phyloP scores from a whole-genome alignment of 2,888 invertebrate species.

The Apotomis capreana region DNA sequence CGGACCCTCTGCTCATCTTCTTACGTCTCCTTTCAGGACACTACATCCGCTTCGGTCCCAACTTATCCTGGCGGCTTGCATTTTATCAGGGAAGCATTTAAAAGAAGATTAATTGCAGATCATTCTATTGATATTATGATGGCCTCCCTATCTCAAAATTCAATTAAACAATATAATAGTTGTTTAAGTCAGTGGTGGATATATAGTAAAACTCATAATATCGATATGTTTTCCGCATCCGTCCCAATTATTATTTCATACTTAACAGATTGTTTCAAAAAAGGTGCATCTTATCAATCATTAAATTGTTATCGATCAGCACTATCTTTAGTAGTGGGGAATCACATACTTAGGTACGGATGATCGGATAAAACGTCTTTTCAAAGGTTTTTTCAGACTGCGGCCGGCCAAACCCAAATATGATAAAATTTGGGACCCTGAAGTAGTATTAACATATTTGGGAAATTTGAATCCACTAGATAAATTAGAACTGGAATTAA shows the following conservation, averaged over 20 bases:
- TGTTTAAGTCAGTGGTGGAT: conserved; percentile 18
- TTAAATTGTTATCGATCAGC: conserved; percentile 5
- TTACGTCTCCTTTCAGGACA: conserved; percentile 39
- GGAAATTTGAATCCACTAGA: neutral
- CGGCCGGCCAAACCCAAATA: neutral
- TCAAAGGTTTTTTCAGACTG: neutral
- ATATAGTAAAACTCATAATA: conserved; percentile 3
- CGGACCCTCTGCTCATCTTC: conserved; percentile 20
- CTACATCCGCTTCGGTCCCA: conserved; percentile 29
- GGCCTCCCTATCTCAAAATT: conserved; percentile 15
- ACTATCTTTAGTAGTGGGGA: neutral
- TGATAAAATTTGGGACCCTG: neutral
- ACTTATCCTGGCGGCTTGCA: conserved; percentile 39
- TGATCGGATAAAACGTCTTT: neutral
- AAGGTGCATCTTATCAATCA: neutral
- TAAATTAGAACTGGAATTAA: conserved; percentile 7
- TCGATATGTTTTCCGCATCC: conserved; percentile 5
- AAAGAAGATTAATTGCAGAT: conserved; percentile 15
- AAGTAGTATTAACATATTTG: neutral
- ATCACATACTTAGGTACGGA: neutral
- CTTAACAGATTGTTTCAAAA: neutral
- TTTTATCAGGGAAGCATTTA: conserved; percentile 35
- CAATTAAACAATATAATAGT: conserved; percentile 12
- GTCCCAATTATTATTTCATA: neutral
- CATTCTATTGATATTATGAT: conserved; percentile 13